These are phyloP conservation scores for Orthosia cruda DNA, from an alignment of 2,888 invertebrate species.

Conservation along the genomic window DNA sequence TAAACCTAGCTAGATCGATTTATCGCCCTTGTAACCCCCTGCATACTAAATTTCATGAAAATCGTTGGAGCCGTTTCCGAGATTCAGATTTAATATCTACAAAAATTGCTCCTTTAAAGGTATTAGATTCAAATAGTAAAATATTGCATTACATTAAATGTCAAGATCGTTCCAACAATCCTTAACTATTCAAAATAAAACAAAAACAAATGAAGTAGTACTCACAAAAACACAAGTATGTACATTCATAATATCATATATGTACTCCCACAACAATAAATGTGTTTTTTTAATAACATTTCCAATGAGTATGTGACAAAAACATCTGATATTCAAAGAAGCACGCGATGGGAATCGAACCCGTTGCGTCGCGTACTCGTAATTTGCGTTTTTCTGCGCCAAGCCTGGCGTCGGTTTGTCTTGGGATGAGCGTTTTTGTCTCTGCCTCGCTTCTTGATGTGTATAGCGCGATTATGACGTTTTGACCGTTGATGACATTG, in stretches of 20 bases:
- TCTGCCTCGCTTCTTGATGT: constrained; percentile 78
- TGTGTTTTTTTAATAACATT: constrained; percentile 48
- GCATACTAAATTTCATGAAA: no score
- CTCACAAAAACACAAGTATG: background rate
- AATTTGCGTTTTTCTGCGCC: constrained; percentile 88
- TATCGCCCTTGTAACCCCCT: no score
- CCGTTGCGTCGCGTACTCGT: constrained; percentile 81
- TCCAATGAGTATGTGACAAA: constrained; percentile 53
- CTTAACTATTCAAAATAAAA: background rate
- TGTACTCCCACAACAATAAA: constrained; percentile 43
- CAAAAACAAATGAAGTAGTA: constrained; percentile 6
- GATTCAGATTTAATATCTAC: no score
- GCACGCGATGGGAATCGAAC: constrained; percentile 86
- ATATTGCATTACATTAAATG: background rate
- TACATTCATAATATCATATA: constrained; percentile 7
- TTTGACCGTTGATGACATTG: constrained; percentile 53
- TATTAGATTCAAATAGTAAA: background rate
- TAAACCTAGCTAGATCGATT: no score
- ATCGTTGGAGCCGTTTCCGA: no score
- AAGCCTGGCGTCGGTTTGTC: constrained; percentile 84
- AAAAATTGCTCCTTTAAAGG: no score
- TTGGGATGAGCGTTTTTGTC: constrained; percentile 80
- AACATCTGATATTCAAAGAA: constrained; percentile 73
- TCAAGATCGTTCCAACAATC: background rate
- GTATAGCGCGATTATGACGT: constrained; percentile 59